A percentile compares a stretch with the other conserved stretches of the same genome.
Evolutionary conservation across 2,888 invertebrate genomes (phyloP).

Genomic region (Cataglyphis cursor): DNA sequence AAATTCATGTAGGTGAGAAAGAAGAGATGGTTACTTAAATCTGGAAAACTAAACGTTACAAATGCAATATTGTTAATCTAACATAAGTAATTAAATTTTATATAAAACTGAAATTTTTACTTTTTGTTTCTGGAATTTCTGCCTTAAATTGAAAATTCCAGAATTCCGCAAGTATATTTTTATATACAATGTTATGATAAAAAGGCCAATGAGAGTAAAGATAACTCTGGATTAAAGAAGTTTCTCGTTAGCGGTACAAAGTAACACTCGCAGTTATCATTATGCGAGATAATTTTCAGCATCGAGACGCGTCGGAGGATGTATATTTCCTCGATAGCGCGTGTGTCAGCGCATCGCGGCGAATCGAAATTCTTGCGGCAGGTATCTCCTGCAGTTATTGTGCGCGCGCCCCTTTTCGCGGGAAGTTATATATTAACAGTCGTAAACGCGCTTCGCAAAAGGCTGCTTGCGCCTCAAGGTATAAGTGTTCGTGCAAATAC

Average conservation of each 20-base stretch:
- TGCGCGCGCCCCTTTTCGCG: conserved; percentile 77
- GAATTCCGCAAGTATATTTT: not conserved
- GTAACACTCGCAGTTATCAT: conserved; percentile 1
- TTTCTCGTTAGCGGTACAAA: not conserved
- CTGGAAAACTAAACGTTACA: not conserved
- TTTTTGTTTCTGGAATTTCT: not conserved
- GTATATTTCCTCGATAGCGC: conserved; percentile 68
- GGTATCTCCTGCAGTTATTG: conserved; percentile 81
- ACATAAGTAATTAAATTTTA: not conserved
- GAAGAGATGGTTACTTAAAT: not conserved
- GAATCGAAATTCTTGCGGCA: conserved; percentile 78
- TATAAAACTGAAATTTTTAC: not conserved
- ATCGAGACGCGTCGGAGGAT: conserved; percentile 55
- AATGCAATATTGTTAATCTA: not conserved
- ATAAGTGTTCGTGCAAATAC: conserved; percentile 78
- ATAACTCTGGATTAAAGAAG: not conserved
- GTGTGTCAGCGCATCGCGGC: conserved; percentile 50
- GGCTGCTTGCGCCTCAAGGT: conserved; percentile 67
- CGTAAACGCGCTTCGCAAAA: conserved; percentile 72
- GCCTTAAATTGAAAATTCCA: not conserved
- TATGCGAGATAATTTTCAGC: conserved; percentile 1
- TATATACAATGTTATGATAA: not conserved
- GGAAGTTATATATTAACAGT: conserved; percentile 81
- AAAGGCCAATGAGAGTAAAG: not conserved
- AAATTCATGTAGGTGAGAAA: not conserved